These are phyloP conservation scores for Tamias sibiricus DNA, from an alignment of 2,113 vertebrate genomes.

Conservation along the genomic window DNA sequence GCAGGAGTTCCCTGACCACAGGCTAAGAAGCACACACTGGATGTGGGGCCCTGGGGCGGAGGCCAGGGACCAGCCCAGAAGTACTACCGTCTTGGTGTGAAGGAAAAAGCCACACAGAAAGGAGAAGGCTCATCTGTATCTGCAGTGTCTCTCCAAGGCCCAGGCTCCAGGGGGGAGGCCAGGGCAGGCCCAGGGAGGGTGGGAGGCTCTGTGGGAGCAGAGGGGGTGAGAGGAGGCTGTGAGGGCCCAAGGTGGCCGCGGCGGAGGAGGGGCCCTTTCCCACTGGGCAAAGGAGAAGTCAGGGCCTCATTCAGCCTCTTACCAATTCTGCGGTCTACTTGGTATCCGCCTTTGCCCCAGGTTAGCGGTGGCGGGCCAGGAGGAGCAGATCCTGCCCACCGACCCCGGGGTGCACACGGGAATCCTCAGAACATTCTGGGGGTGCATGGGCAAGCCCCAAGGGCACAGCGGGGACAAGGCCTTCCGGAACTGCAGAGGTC, in stretches of 20 bases:
- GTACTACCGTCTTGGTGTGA: no score
- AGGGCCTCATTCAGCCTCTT: accelerated
- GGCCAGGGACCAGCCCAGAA: neutral
- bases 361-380: neutral
- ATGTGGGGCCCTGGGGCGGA: neutral
- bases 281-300: neutral
- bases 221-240: neutral
- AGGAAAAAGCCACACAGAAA: neutral
- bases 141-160: neutral
- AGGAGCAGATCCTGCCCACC: neutral
- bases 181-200: neutral
- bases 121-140: neutral
- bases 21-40: neutral
- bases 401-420: accelerated
- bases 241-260: neutral
- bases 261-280: no score
- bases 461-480: accelerated
- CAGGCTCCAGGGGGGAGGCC: neutral
- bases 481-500: neutral
- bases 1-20: neutral
- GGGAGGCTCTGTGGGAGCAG: accelerated
- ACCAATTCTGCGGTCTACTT: neutral
- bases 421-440: neutral
- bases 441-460: neutral
- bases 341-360: neutral